Evolutionary conservation across 23 tunicate species (phyloP).

Genomic region (Ciona savignyi): DNA sequence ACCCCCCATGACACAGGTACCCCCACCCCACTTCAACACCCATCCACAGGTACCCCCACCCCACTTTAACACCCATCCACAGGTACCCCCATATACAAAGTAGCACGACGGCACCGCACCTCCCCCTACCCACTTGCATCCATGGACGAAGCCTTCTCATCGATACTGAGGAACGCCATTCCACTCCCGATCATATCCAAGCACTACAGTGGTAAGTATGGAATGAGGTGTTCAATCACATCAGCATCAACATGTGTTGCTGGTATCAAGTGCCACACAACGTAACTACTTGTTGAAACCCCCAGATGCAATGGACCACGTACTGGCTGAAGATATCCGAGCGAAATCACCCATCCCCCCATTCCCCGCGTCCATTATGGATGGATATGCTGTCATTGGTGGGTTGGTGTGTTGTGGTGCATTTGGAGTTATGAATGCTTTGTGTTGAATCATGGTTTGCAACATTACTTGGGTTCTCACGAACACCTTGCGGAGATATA

Average conservation of each 20-base stretch:
- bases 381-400: constrained; percentile 96
- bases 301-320: constrained; percentile 60
- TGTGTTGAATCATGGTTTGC: too few relatives aligned
- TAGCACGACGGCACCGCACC: constrained; percentile 57
- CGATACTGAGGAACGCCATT: constrained; percentile 39
- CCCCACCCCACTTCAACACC: too few relatives aligned
- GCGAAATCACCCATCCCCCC: constrained; percentile 73
- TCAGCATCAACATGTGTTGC: not conserved
- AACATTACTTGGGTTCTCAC: too few relatives aligned
- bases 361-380: constrained; percentile 93
- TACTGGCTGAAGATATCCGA: constrained; percentile 60
- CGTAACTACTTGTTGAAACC: not conserved
- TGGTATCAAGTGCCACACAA: not conserved
- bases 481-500: too few relatives aligned
- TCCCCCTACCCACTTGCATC: constrained; percentile 71
- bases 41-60: too few relatives aligned
- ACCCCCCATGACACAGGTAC: too few relatives aligned
- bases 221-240: not conserved
- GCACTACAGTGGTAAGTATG: constrained; percentile 34
- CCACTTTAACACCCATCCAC: too few relatives aligned
- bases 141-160: constrained; percentile 66
- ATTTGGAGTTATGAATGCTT: too few relatives aligned
- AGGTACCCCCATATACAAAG: too few relatives aligned
- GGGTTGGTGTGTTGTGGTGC: not conserved
- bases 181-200: constrained; percentile 24